Evolutionary conservation across 2,797 vertebrate species (phyloP).

Genomic region (Pitangus sulphuratus): DNA sequence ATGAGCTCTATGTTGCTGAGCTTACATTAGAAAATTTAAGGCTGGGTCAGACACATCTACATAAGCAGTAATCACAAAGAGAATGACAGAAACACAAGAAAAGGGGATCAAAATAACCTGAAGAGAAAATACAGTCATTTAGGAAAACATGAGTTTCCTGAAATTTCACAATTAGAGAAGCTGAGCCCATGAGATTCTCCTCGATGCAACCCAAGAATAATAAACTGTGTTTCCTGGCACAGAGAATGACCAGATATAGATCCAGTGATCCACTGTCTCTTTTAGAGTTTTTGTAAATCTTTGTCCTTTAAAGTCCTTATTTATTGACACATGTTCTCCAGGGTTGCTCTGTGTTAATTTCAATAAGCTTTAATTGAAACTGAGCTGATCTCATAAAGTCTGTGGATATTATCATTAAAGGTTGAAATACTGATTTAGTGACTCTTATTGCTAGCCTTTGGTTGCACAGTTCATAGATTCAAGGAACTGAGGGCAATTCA

Average conservation of each 20-base stretch:
- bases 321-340: not conserved
- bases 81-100: not conserved
- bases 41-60: not conserved
- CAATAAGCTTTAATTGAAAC: conserved; percentile 27
- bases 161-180: not conserved
- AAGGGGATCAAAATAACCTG: not conserved
- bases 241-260: not conserved
- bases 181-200: not conserved
- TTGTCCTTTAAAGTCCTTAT: not conserved
- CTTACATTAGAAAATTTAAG: not conserved
- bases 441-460: not conserved
- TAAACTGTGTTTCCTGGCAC: not conserved
- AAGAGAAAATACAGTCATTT: not conserved
- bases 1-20: not conserved
- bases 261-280: not conserved
- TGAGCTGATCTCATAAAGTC: not conserved
- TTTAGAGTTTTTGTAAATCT: not conserved
- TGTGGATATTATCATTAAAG: not conserved
- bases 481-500: not conserved
- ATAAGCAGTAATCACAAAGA: not conserved
- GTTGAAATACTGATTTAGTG: not conserved
- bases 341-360: not conserved
- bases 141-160: not conserved
- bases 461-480: not conserved
- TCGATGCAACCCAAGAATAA: not conserved